Percentiles rank a stretch among this genome's conserved stretches.
phyloP scores from a whole-genome alignment of 2,113 vertebrate genomes.

The Empidonax traillii region DNA sequence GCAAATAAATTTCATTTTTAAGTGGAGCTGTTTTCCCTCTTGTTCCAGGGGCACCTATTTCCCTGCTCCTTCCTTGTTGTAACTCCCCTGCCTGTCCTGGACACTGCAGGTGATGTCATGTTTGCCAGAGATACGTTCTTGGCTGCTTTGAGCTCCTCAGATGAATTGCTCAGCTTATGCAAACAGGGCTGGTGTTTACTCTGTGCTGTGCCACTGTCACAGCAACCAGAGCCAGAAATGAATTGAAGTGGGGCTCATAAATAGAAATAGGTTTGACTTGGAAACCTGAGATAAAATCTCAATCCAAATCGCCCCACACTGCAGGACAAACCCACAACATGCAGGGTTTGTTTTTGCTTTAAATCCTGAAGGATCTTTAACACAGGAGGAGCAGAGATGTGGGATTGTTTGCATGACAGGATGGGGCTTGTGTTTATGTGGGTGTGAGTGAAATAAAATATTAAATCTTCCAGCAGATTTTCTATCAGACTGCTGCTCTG shows the following conservation, averaged over 20 bases:
- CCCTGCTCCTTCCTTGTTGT: not conserved
- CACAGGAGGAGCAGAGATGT: not conserved
- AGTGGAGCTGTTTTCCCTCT: not conserved
- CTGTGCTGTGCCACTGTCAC: conserved; percentile 32
- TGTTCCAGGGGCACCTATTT: not conserved
- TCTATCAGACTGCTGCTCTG: not conserved
- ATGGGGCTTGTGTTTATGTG: not conserved
- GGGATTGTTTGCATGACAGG: not conserved
- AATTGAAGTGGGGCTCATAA: conserved; percentile 30
- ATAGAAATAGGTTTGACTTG: conserved; percentile 44
- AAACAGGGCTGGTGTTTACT: conserved; percentile 56
- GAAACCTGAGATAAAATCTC: conserved; percentile 23
- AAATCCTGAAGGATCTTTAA: not conserved
- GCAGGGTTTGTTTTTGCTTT: not conserved
- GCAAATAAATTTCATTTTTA: not conserved
- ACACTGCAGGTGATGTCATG: conserved; percentile 15
- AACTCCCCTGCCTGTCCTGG: not conserved
- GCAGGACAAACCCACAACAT: not conserved
- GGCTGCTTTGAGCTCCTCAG: conserved; percentile 10
- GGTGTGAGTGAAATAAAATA: conserved; percentile 1
- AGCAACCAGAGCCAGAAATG: conserved; percentile 40
- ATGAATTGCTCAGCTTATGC: conserved; percentile 52
- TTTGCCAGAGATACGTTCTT: conserved; percentile 10
- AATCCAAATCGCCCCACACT: not conserved
- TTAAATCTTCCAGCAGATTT: not conserved